Base-by-base conservation (phyloP, 2,888 invertebrate genomes). In the Leptura quadrifasciata region DNA sequence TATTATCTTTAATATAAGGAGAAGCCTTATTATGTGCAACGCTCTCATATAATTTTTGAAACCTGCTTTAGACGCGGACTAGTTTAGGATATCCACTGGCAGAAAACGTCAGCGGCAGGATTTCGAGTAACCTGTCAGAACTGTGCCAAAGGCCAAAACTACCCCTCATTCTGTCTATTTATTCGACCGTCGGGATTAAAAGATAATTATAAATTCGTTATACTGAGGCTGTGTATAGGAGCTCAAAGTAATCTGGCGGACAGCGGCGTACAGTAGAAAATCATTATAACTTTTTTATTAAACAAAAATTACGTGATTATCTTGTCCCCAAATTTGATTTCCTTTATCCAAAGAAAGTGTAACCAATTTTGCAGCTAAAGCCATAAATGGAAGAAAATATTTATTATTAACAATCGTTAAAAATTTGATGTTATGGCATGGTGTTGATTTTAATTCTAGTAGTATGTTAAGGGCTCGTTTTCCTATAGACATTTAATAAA, bases 101-200 rank as follows among this genome's bases (percentile, higher is more conserved):
- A 35, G 71, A 71, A 18, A 60, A 71, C 71, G 71, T 71, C 71
- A 71, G 52, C 47, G 10, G 35, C 71, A 71, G 71, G 24, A 52
- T 57, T 71, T 27, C 71, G 61, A 71, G 61, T 57, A 61, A 71
- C 60, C 71, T 71, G 71, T 71, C 71, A 71, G 71, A 71, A 71
- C 60, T 71, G 61, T 71, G 71, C 71, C 71, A 71, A 71, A 61
- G 71, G 71, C 71, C 52, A 71, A 52, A 71, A 71, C 71, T 71
- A 71, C 71, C 71, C 71, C 71, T 71, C 71, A 71, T 71, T 71
- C 71, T 71, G 71, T 52, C 71, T 71, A 71, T 71, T 71, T 61
- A 61, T 71, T 71, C 71, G 47, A 61, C 61, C 47, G 61, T n/a
- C 71, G 71, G 71, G 71, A 71, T 71, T 71, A 71, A 71, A 71